Base-by-base conservation (phyloP, 2,113 vertebrate genomes). In the Tachuris rubrigastra region DNA sequence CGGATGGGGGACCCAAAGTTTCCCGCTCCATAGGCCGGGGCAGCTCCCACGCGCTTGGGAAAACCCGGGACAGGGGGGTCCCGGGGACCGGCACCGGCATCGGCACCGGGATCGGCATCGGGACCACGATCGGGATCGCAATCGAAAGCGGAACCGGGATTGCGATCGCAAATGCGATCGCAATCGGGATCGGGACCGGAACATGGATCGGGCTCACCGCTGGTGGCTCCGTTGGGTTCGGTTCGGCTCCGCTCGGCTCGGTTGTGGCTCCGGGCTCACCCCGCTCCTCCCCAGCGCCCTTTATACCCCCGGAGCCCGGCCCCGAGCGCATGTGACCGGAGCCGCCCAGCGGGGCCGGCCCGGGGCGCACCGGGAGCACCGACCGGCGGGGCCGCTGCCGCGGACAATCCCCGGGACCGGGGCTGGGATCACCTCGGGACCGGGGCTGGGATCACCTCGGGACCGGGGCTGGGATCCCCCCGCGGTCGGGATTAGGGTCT, bases 321-420 rank as follows among this genome's bases (percentile, higher is more conserved):
- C 93, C 90, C 86, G 71, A 30, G 73, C 73, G 56, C 93, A 95
- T 50, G 94, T 93, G 87, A 95, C 83, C 90, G 78, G 90, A 35
- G 50, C 90, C 94, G 87, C 93, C 90, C 90, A 8, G 6, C 72
- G 90, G 93, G 93, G 93, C 86, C 82, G 86, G 55, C 31, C 71
- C 86, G 81, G 73, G 92, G 88, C 77, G 92, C 47, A 3, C 58
- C 71, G 77, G 90, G 90, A 73, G 76, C 85, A 58, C 28, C 90
- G 89, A 94, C 76, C 56, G 23, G 14, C 9, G 9, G 58, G 47
- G 41, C 53, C 55, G 30, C 35, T 24, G 4, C 27, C 11, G 49
- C 41, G 16, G 27, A 25, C 21, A 44, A 30, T 7, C 37, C 35
- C 8, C 14, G 42, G 53, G 49, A 47, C 23, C 56, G 21, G 21